Conservation (phyloP, 2,113 vertebrate species). For the Isurus oxyrinchus region DNA sequence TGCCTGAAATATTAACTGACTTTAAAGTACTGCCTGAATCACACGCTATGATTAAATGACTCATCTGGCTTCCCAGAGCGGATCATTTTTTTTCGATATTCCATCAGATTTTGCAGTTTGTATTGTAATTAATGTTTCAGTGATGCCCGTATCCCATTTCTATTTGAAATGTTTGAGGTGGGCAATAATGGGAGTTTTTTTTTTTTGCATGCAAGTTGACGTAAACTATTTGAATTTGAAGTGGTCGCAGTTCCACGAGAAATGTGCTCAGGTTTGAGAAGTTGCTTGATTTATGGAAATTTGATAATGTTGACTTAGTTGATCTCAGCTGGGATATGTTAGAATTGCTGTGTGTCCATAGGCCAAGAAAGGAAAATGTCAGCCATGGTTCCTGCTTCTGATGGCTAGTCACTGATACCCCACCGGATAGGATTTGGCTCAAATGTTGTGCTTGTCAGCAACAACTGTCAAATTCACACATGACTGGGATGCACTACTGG, state of each 20-base stretch:
- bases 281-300: background rate
- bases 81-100: background rate
- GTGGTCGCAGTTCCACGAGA: background rate
- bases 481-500: background rate
- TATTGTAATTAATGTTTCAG: background rate
- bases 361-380: background rate
- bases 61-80: background rate
- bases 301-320: background rate
- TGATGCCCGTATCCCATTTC: background rate
- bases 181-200: background rate
- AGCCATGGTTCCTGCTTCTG: background rate
- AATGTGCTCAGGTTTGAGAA: background rate
- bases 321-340: constrained; percentile 10
- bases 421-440: background rate
- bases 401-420: background rate
- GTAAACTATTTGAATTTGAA: background rate
- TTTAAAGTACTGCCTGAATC: background rate
- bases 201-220: background rate
- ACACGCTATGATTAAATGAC: background rate
- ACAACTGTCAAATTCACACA: background rate
- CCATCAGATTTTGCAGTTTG: background rate
- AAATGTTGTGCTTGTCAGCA: background rate
- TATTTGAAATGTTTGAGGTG: background rate
- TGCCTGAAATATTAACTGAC: background rate
- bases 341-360: background rate